Percentiles rank a stretch among this genome's conserved stretches.
Conservation (phyloP, 2,113 vertebrate species). For the Turdus rufiventris region DNA sequence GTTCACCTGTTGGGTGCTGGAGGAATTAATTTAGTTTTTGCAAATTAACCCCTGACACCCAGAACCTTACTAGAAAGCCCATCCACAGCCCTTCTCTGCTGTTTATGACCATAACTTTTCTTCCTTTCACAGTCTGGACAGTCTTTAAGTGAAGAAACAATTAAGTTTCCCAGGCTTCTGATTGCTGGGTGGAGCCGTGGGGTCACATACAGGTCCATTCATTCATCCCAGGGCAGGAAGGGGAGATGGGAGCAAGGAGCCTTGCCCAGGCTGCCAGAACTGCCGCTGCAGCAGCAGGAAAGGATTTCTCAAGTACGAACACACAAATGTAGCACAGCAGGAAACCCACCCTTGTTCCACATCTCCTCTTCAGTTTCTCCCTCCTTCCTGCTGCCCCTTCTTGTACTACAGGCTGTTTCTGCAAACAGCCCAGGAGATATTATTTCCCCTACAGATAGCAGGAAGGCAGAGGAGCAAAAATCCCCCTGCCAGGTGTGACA, state of each 20-base stretch:
- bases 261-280: background rate
- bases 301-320: background rate
- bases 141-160: background rate
- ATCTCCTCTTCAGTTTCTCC: background rate
- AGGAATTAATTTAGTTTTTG: background rate
- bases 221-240: background rate
- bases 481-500: background rate
- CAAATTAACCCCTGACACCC: background rate
- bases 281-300: background rate
- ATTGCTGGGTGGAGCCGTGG: background rate
- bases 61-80: background rate
- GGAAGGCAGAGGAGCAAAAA: background rate
- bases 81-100: background rate
- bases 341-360: background rate
- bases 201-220: background rate
- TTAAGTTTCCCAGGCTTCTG: background rate
- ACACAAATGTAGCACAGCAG: fast-evolving
- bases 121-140: background rate
- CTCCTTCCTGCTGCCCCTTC: background rate
- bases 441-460: fast-evolving
- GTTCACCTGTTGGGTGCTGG: slow-evolving; percentile 15
- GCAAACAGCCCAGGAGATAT: background rate
- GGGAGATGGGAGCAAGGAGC: background rate
- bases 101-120: background rate
- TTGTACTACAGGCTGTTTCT: background rate